These are phyloP conservation scores for Leucania comma DNA, from an alignment of 2,888 invertebrate species.

Conservation along the genomic window DNA sequence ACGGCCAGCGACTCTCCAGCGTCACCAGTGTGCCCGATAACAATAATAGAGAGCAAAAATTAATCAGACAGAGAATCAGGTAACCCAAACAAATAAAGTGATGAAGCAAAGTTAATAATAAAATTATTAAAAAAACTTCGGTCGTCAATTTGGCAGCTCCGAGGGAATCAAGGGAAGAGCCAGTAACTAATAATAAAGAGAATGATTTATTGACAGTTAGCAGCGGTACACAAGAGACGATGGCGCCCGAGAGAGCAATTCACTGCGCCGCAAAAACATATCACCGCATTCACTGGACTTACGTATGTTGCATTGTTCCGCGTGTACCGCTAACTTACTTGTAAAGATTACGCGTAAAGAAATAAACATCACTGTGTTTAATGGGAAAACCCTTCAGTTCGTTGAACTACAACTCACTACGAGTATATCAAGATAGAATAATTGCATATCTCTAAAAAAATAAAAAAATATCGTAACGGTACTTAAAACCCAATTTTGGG, in stretches of 20 bases:
- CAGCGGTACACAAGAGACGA: slow-evolving; percentile 70
- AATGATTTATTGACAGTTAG: slow-evolving; percentile 81
- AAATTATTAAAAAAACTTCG: slow-evolving; percentile 32
- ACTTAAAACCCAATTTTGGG: slow-evolving; percentile 53
- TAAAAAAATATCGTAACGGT: slow-evolving; percentile 58
- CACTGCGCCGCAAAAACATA: slow-evolving; percentile 78
- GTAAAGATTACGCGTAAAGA: slow-evolving; percentile 42
- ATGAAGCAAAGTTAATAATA: slow-evolving; percentile 11
- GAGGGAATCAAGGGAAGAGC: slow-evolving; percentile 14
- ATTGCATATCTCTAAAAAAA: slow-evolving; percentile 50
- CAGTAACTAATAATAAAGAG: slow-evolving; percentile 69
- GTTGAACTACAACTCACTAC: slow-evolving; percentile 37
- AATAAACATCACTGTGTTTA: slow-evolving; percentile 42
- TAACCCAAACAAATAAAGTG: slow-evolving; percentile 16
- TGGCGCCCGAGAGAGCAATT: slow-evolving; percentile 79
- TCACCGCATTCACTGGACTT: slow-evolving; percentile 65
- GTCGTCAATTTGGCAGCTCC: slow-evolving; percentile 44
- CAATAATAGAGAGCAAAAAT: slow-evolving; percentile 44
- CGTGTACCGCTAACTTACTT: slow-evolving; percentile 60
- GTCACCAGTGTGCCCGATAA: slow-evolving; percentile 69
- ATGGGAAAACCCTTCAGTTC: slow-evolving; percentile 39
- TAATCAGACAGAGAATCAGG: slow-evolving; percentile 27
- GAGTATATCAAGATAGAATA: slow-evolving; percentile 34
- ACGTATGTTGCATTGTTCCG: slow-evolving; percentile 62
- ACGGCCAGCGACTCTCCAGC: slow-evolving; percentile 74